Conservation (phyloP, 2,888 invertebrate genomes). For the Buathra laborator region DNA sequence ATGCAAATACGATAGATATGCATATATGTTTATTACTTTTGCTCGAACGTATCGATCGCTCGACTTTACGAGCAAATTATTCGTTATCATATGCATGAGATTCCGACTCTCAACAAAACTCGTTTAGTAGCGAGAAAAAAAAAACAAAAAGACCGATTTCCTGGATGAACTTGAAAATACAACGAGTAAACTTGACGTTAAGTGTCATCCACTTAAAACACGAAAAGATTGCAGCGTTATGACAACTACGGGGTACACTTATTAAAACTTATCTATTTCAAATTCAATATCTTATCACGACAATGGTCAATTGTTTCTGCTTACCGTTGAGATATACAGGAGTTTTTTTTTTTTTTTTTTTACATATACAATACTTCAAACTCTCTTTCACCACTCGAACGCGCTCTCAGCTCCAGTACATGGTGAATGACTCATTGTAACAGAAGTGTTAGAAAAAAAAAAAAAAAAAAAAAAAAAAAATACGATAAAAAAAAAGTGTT, state of each 20-base stretch:
- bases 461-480: conserved; percentile 6
- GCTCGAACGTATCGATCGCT: too few species aligned
- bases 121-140: too few species aligned
- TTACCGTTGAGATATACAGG: background rate
- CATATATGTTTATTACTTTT: too few species aligned
- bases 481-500: background rate
- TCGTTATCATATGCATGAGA: too few species aligned
- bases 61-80: too few species aligned
- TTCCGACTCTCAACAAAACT: too few species aligned
- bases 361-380: background rate
- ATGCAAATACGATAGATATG: too few species aligned
- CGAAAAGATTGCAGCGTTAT: background rate
- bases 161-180: too few species aligned
- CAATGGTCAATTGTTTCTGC: background rate
- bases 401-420: background rate
- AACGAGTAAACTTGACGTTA: too few species aligned
- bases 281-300: background rate
- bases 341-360: background rate
- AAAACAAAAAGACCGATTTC: too few species aligned
- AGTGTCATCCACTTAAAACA: background rate
- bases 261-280: background rate
- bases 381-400: background rate
- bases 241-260: background rate
- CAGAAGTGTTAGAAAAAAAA: background rate
- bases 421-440: background rate